These are phyloP conservation scores for Zygaena filipendulae DNA, from an alignment of 2,888 invertebrate species.

Conservation along the genomic window DNA sequence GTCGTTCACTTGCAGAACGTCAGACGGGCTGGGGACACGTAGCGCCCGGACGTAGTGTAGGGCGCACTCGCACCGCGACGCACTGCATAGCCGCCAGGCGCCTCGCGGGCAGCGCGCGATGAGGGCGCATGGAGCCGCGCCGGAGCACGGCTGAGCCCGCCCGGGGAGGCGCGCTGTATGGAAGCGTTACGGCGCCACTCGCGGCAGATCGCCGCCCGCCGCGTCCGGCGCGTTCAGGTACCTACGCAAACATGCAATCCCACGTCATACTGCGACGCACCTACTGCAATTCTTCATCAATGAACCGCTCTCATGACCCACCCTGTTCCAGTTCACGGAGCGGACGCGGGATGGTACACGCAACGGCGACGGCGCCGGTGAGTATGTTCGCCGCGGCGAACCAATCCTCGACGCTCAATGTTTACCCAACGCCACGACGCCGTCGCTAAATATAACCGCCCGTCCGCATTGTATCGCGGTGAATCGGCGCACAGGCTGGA, in stretches of 20 bases:
- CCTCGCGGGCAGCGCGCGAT: slow-evolving; percentile 9
- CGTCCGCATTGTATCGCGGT: slow-evolving; percentile 31
- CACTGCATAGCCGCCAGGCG: not conserved
- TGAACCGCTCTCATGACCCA: no score
- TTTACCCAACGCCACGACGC: slow-evolving; percentile 21
- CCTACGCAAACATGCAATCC: slow-evolving; percentile 26
- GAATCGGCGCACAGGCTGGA: slow-evolving; percentile 18
- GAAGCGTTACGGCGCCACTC: slow-evolving; percentile 87
- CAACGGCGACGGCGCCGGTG: slow-evolving; percentile 49
- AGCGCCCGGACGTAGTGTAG: not conserved
- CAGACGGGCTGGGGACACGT: not conserved
- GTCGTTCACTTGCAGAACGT: slow-evolving; percentile 15
- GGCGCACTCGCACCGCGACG: not conserved
- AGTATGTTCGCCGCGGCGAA: slow-evolving; percentile 19
- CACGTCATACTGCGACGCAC: slow-evolving; percentile 11
- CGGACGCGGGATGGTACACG: slow-evolving; percentile 53
- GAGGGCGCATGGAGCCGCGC: slow-evolving; percentile 2
- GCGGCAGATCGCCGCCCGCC: slow-evolving; percentile 85
- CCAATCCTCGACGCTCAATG: slow-evolving; percentile 5
- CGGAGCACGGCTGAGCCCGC: slow-evolving; percentile 12
- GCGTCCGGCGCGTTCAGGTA: slow-evolving; percentile 85
- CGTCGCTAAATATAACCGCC: slow-evolving; percentile 35
- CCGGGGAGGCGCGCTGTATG: slow-evolving; percentile 44
- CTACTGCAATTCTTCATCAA: slow-evolving; percentile 12
- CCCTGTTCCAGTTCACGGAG: slow-evolving; percentile 57